A percentile compares a stretch with the other conserved stretches of the same genome.
Conservation (phyloP, 2,797 vertebrate genomes). For the Leucoraja ocellata region DNA sequence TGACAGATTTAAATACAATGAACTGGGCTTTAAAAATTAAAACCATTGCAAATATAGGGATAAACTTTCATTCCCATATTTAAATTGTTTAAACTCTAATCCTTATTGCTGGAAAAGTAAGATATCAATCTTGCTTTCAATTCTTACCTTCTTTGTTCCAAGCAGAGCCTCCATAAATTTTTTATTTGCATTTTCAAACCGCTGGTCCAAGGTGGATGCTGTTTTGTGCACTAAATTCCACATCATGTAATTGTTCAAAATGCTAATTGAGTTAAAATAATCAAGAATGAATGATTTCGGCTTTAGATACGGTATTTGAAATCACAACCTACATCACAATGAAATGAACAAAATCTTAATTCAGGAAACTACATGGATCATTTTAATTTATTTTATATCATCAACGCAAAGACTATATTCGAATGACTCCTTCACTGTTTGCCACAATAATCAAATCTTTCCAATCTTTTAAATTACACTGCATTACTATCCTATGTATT, state of each 20-base stretch:
- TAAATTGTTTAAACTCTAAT: background rate
- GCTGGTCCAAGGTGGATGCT: constrained; percentile 78
- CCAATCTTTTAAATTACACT: background rate
- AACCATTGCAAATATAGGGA: background rate
- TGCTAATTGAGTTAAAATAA: constrained; percentile 49
- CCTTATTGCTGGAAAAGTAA: background rate
- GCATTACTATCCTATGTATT: background rate
- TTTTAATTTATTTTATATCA: background rate
- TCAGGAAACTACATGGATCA: background rate
- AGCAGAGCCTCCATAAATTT: constrained; percentile 87
- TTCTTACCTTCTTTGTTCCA: constrained; percentile 84
- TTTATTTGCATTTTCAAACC: constrained; percentile 89
- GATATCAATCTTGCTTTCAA: background rate
- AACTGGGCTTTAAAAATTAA: background rate
- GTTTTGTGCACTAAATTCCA: constrained; percentile 94
- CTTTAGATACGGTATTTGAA: background rate
- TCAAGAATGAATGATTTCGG: background rate
- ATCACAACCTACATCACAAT: background rate
- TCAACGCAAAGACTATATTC: background rate
- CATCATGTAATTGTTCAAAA: constrained; percentile 93
- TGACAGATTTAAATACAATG: background rate
- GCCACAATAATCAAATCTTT: background rate
- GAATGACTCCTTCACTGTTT: background rate
- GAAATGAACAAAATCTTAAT: background rate
- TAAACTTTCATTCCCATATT: background rate